Evolutionary conservation across 1,140 invertebrate genomes (phyloP), one percentile per base, ranked within the genome.

Genomic region (Lepidurus arcticus): DNA sequence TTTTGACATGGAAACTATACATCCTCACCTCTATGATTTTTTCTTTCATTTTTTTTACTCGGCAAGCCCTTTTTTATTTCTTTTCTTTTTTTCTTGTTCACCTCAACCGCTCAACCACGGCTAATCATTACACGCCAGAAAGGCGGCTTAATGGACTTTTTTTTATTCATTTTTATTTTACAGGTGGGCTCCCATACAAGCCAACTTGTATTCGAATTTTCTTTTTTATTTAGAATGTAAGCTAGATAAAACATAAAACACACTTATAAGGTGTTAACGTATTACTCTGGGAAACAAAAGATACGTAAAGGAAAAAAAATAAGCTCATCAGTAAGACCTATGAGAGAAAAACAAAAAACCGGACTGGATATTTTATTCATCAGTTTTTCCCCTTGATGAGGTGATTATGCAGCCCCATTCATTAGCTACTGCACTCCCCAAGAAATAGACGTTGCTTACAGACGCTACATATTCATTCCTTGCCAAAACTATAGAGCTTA

Each of bases 121-220:
- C 13, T 65, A 65, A 65, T 65, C 47, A 65, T 65, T 65, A 65
- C 47, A 65, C 47, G 47, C 47, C 47, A 65, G 47, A 13, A 65
- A 65, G 47, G 47, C 47, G 47, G 47, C 47, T 65, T 65, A 65
- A 11, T 65, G 47, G 47, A 65, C 47, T 65, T 65, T 65, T 13
- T 65, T 65, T 11, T 21, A n/a, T n/a, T n/a, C n/a, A n/a, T n/a
- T 26, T 26, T 26, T 26, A 26, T 26, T 26, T 26, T 26, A 26
- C 26, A 26, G 11, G 47, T n/a, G 21, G 47, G 47, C 47, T 65
- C 4, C 47, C 47, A 65, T 65, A 65, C 11, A 65, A 65, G 47
- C 47, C 13, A n/a, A n/a, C 21, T 65, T 65, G 1, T 65, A 6
- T 65, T 65, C 47, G 0, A n/a, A 9, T 65, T 65, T 26, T 26